Conservation (phyloP, 2,888 invertebrate species). For the Nomada hirtipes region DNA sequence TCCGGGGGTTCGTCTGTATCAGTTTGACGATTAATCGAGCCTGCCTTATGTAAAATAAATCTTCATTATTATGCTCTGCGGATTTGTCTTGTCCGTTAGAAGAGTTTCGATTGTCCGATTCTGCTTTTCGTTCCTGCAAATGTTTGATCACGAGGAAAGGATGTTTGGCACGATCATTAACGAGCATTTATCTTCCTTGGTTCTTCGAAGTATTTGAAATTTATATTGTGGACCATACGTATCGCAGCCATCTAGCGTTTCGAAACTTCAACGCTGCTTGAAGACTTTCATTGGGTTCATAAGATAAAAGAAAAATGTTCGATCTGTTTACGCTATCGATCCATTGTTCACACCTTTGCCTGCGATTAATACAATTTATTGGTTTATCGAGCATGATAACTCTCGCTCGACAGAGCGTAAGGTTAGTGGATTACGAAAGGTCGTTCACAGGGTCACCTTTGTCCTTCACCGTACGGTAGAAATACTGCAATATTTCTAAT, state of each 20-base stretch:
- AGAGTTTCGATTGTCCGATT: background rate
- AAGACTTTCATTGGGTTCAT: background rate
- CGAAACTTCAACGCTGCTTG: background rate
- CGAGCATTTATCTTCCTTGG: background rate
- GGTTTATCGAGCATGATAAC: conserved; percentile 49
- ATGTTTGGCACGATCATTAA: conserved; percentile 9
- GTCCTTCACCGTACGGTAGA: conserved; percentile 12
- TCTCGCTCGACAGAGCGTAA: conserved; percentile 42
- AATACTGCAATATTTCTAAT: conserved; percentile 29
- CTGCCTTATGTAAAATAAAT: no score
- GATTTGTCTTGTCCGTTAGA: background rate
- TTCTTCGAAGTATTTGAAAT: background rate
- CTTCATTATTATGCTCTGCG: no score
- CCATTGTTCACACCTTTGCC: conserved; percentile 19
- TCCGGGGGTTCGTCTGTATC: background rate
- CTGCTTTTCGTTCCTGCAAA: background rate
- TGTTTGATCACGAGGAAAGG: background rate
- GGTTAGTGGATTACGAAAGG: conserved; percentile 47
- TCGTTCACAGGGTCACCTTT: conserved; percentile 60
- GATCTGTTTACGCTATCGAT: conserved; percentile 9
- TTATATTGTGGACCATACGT: no score
- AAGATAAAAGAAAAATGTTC: conserved; percentile 13
- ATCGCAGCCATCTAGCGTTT: no score
- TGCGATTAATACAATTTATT: conserved; percentile 58
- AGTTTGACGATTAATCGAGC: conserved; percentile 28